Evolutionary conservation across 2,797 vertebrate species (phyloP).

Genomic region (Podarcis lilfordi): DNA sequence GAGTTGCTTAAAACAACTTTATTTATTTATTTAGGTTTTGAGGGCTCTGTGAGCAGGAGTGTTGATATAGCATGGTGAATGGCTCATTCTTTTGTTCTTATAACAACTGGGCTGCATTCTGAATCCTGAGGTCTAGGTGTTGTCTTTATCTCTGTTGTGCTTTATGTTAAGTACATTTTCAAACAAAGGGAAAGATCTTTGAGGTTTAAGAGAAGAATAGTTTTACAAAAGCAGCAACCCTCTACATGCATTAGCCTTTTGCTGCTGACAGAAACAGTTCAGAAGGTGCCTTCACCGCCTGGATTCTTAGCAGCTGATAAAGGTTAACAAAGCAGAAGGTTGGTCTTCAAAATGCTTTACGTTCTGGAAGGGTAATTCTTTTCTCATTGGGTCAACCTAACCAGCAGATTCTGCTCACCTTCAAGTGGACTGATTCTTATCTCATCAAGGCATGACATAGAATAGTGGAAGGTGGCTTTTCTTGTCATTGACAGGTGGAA

Average conservation of each 20-base stretch:
- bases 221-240: conserved; percentile 67
- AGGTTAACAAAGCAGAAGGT: conserved; percentile 77
- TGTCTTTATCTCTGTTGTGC: background rate
- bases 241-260: conserved; percentile 74
- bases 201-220: conserved; percentile 41
- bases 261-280: conserved; percentile 68
- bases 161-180: background rate
- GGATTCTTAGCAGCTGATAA: conserved; percentile 68
- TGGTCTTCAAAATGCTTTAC: conserved; percentile 57
- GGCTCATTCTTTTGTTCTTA: background rate
- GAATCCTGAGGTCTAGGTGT: accelerated
- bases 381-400: conserved; percentile 45
- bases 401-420: conserved; percentile 18
- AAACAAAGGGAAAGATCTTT: conserved; percentile 55
- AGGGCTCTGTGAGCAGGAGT: background rate
- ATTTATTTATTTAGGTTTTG: background rate
- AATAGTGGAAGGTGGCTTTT: background rate
- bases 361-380: conserved; percentile 49
- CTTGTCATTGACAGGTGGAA: conserved; percentile 2
- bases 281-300: conserved; percentile 64
- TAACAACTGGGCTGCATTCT: accelerated
- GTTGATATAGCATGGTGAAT: background rate
- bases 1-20: background rate
- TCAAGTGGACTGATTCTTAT: background rate
- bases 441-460: background rate